Evolutionary conservation across 2,113 vertebrate species (phyloP), one percentile per base, ranked within the genome.

Genomic region (Cinclus cinclus): DNA sequence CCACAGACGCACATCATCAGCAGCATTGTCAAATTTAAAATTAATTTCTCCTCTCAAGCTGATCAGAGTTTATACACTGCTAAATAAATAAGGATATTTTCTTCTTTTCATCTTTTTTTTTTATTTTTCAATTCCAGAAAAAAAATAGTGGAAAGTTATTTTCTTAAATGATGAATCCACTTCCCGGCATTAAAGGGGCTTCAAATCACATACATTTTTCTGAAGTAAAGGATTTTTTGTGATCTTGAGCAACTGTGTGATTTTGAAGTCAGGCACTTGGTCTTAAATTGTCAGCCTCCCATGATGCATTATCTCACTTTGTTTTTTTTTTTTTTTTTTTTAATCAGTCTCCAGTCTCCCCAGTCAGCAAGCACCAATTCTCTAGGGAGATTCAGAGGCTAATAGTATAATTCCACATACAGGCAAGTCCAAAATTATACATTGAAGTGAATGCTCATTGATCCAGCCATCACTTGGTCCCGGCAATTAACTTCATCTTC

Each of bases 291-390:
- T 27, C 22, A 46, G 15, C 14, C 11, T 56, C 22, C 20, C 33
- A 60, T 0, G 0, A 2, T 11, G 4, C 28, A 3, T 78, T 53
- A 47, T 42, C 15, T 44, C 63, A 23, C 13, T 6, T 30, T 62
- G n/a, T 41, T 21, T 69, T 55, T n/a, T 12, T 21, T 30, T 68
- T 35, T 42, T 33, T 68, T 35, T 42, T 21, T 74, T 60, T 30
- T 12, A 62, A 67, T n/a, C 50, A 35, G 20, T 53, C 30, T 71
- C 53, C 58, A 28, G 13, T 63, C 28, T 70, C 31, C 30, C 28
- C 33, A 16, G 4, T 46, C 33, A 39, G 1, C 9, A 65, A 89
- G 8, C 13, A 58, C 13, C 15, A 33, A 25, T 6, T 37, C 31
- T 74, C 16, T 28, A 70, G 23, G 8, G 23, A 74, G 9, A 47